Evolutionary conservation across 2,888 invertebrate genomes (phyloP), one percentile per base, ranked within the genome.

Genomic region (Euphydryas editha): DNA sequence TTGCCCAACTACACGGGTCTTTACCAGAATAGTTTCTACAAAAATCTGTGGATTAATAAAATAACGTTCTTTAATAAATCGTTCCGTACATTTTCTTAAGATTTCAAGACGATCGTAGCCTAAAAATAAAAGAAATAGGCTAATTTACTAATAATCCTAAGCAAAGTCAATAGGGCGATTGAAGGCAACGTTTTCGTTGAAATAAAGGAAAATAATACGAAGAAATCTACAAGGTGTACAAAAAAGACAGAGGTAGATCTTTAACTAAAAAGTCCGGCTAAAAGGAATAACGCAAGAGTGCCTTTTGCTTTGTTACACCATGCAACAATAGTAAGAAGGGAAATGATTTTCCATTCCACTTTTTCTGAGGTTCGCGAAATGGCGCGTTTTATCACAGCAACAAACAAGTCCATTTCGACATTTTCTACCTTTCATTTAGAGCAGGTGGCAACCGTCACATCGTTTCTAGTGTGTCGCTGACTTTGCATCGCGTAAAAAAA

Each of bases 231-330:
- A 60, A 70, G 67, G 68, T 70, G 70, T 70, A 70, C 68, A 70
- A 70, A 65, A 69, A 67, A 70, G 73, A 70, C 73, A 74, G 72
- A 74, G 74, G 72, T 75, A 70, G 70, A 74, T 74, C 73, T 73
- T 73, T 72, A 74, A 76, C 75, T 79, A 78, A 77, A 78, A 78
- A 84, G 86, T 85, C 85, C 83, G 73, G 82, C 81, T 85, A 86
- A 87, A 85, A 81, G 80, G 82, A 84, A 85, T 85, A 86, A 85
- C 82, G 78, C 75, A 81, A 74, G 79, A 82, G 83, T 79, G 77
- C 83, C 81, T 81, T 77, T 80, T 74, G 80, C 83, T 82, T 87
- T 86, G 87, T 87, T 84, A 82, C 81, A 76, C 77, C 76, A 68
- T 68, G 71, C 64, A 79, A 86, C 84, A 86, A 81, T 84, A 77